Evolutionary conservation across 2,797 vertebrate genomes (phyloP), one percentile per base, ranked within the genome.

Genomic region (Girardinus metallicus): DNA sequence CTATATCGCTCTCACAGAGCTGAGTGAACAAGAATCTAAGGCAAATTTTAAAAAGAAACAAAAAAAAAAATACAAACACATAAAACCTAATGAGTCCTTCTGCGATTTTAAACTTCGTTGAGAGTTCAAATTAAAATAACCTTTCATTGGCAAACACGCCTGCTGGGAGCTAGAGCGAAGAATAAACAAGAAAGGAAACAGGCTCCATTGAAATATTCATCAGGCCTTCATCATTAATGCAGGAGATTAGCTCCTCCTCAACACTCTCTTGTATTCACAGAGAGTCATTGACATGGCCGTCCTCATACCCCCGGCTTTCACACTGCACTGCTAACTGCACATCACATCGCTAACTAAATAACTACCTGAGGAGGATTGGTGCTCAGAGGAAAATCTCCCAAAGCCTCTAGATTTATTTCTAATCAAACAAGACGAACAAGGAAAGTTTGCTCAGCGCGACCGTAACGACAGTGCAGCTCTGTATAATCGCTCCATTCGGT

Each of bases 181-280:
- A 91, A 94, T 86, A 92, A 93, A 94, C 86, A 91, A 92, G 83
- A 82, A 88, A 90, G 94, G 92, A 94, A 95, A 95, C 92, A 90
- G 94, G 93, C 91, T 90, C 91, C 83, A 92, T 92, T 96, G 90
- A 96, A 96, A 96, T 95, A 96, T 96, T 96, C 93, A 96, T 96
- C 93, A 94, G 90, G 86, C 83, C 91, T 91, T 93, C 92, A 96
- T 96, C 95, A 96, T 96, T 96, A 95, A 96, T 96, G 95, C 93
- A 95, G 80, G 87, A 95, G 95, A 96, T 96, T 95, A 96, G 93
- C 89, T 94, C 93, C 93, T 94, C 91, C 92, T 95, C 93, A 84
- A 94, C 94, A 95, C 92, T 92, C 94, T 90, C 92, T 89, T 90
- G 91, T 93, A 91, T 95, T 94, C 89, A 92, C 89, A 91, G 87